phyloP scores from a whole-genome alignment of 2,797 vertebrate genomes.

The Acanthornis magna region DNA sequence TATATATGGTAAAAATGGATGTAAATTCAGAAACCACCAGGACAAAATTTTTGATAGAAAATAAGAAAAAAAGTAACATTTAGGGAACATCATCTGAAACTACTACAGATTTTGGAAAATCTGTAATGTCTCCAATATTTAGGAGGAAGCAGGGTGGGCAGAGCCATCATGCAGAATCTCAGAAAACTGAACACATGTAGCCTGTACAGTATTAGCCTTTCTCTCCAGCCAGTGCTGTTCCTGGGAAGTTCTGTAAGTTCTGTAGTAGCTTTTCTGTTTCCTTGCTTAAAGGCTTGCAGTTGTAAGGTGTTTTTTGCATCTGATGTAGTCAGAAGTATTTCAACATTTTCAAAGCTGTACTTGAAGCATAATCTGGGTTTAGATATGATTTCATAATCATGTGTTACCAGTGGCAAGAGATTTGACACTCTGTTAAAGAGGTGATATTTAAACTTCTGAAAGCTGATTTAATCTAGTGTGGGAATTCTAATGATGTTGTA shows the following conservation, averaged over 20 bases:
- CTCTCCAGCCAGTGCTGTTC: neutral
- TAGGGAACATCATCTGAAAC: neutral
- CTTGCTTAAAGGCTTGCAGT: neutral
- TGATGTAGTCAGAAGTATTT: neutral
- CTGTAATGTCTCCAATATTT: neutral
- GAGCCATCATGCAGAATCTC: neutral
- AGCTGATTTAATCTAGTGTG: neutral
- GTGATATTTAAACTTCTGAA: neutral
- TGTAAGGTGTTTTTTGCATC: neutral
- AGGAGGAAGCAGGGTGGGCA: accelerated
- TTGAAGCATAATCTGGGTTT: neutral
- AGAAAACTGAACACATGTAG: neutral
- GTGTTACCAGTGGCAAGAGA: neutral
- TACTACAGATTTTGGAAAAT: neutral
- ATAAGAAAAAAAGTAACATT: neutral
- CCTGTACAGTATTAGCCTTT: neutral
- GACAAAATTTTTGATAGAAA: neutral
- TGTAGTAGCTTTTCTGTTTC: neutral
- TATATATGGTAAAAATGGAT: neutral
- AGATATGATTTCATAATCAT: neutral
- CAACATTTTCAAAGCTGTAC: neutral
- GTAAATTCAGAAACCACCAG: neutral
- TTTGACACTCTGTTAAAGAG: neutral
- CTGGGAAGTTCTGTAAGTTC: neutral
- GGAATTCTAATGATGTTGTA: neutral